Evolutionary conservation across 2,113 vertebrate species (phyloP), one percentile per base, ranked within the genome.

Genomic region (Phaethon lepturus): DNA sequence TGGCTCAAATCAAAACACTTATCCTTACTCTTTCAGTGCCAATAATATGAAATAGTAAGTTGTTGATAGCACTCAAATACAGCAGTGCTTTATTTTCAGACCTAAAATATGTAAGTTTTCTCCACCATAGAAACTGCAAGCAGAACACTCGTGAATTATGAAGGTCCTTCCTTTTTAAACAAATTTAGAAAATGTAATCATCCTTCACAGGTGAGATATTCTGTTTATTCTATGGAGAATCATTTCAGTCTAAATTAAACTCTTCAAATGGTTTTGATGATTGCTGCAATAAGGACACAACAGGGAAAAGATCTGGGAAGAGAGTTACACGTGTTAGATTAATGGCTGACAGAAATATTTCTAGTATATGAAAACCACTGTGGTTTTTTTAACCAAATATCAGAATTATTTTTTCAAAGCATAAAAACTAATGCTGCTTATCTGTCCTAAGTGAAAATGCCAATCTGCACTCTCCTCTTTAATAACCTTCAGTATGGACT

Each of bases 181-280:
- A 97, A 96, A 97, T 95, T 97, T 97, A 96, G 71, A 91, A 97
- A 96, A 88, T 85, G 56, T 92, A 98, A 96, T 98, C 95, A 98
- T 88, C 90, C 93, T 98, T 98, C 95, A 97, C 90, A 97, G 97
- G 97, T 98, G 94, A 98, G 95, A 96, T 97, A 94, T 95, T 97
- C 64, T 97, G 93, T 97, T 98, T 98, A 97, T 98, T 98, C 96
- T 97, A 93, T 83, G 69, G 90, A 98, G 95, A 95, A 97, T 95
- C 59, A 96, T 97, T 97, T 98, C 93, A 97, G 95, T 97, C 97
- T 98, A 97, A 97, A 97, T 98, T 97, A 98, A 98, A 97, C 88
- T 97, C 96, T 97, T 94, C 95, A 94, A 97, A 97, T 97, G 88
- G 85, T 96, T 97, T 96, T 97, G 94, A 92, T 96, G 94, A 97